These are phyloP conservation scores for Danio kyathit DNA, from an alignment of 2,797 vertebrate genomes.

Conservation along the genomic window DNA sequence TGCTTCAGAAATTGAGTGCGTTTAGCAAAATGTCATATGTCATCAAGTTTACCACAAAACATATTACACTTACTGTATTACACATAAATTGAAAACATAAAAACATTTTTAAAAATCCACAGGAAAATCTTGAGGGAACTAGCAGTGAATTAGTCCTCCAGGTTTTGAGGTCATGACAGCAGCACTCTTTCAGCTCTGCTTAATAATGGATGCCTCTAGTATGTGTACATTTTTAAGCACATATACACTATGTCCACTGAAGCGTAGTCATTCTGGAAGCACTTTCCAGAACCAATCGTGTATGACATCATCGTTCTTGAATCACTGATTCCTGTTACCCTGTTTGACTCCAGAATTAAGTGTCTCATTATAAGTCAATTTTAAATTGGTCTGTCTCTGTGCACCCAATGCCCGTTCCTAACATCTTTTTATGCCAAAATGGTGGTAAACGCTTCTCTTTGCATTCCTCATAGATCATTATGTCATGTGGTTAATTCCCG, in stretches of 20 bases:
- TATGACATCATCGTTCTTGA: constrained; percentile 28
- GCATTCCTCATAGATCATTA: constrained; percentile 35
- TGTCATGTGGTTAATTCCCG: constrained; percentile 63
- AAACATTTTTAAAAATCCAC: too few species aligned
- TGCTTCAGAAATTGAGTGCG: too few species aligned
- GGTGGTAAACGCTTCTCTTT: constrained; percentile 11
- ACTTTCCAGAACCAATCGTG: not conserved
- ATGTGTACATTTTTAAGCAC: not conserved
- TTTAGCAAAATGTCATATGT: too few species aligned
- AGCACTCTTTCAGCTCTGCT: not conserved
- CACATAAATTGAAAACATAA: too few species aligned
- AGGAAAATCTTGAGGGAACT: too few species aligned
- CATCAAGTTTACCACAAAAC: too few species aligned
- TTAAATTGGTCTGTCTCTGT: constrained; percentile 18
- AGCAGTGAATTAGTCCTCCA: too few species aligned
- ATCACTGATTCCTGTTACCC: constrained; percentile 26
- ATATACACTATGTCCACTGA: constrained; percentile 4
- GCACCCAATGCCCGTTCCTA: constrained; percentile 17
- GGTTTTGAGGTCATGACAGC: too few species aligned
- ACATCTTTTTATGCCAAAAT: constrained; percentile 25
- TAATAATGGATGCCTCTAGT: constrained; percentile 1
- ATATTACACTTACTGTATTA: too few species aligned
- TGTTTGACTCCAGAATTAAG: constrained; percentile 5
- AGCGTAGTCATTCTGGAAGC: constrained; percentile 24
- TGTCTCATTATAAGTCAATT: not conserved